Percentiles rank a stretch among this genome's conserved stretches.
Conservation (phyloP, 2,888 invertebrate genomes). For the Adela reaumurella region DNA sequence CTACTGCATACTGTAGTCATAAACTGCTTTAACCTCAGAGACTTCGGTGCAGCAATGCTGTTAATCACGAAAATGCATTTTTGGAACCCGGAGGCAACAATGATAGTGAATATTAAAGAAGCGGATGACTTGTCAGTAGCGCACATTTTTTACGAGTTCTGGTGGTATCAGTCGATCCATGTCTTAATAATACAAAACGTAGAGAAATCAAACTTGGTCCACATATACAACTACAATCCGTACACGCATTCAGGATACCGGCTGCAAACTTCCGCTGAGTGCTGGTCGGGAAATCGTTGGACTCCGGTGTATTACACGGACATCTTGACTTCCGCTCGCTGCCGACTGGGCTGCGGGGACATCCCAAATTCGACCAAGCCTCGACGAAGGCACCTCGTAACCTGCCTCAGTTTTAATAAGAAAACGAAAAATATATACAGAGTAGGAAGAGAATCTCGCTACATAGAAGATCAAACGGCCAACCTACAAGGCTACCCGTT, state of each 20-base stretch:
- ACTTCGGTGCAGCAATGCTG: constrained; percentile 26
- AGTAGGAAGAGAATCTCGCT: constrained; percentile 12
- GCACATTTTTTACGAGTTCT: constrained; percentile 29
- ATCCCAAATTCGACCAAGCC: constrained; percentile 24
- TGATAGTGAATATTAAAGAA: constrained; percentile 27
- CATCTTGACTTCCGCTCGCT: constrained; percentile 23
- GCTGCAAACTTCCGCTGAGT: constrained; percentile 23
- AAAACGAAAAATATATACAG: constrained; percentile 17
- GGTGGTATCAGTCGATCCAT: constrained; percentile 31
- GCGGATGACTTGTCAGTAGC: constrained; percentile 17
- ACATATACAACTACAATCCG: constrained; percentile 24
- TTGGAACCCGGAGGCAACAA: constrained; percentile 31
- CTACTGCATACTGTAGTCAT: constrained; percentile 26
- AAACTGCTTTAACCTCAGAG: constrained; percentile 19
- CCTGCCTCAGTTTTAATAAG: constrained; percentile 29
- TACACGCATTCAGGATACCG: constrained; percentile 22
- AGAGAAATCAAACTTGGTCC: constrained; percentile 14
- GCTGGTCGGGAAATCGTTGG: constrained; percentile 28
- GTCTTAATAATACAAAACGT: constrained; percentile 25
- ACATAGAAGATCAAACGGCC: constrained; percentile 29
- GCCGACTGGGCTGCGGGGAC: constrained; percentile 27
- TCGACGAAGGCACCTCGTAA: constrained; percentile 26
- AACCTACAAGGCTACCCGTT: constrained; percentile 30
- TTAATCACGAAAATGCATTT: constrained; percentile 22
- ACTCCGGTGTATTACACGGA: constrained; percentile 9